Evolutionary conservation across 2,797 vertebrate species (phyloP).

Genomic region (Tragopan temminckii): DNA sequence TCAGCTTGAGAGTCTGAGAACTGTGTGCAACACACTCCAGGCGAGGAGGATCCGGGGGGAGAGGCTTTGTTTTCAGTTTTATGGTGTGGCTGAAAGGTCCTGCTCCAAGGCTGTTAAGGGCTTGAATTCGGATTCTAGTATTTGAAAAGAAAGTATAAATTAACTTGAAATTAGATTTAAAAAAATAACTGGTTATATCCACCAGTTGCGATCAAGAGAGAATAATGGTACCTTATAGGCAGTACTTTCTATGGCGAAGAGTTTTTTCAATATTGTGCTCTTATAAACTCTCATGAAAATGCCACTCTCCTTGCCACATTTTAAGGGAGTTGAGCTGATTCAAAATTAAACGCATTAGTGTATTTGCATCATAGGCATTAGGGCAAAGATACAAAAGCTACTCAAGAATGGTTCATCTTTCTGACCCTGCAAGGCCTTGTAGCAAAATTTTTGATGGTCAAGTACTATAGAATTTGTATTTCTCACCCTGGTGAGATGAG

Average conservation of each 20-base stretch:
- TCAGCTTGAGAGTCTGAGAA: slow-evolving; percentile 97
- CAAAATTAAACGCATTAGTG: background rate
- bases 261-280: background rate
- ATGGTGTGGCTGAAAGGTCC: slow-evolving; percentile 97
- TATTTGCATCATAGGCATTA: background rate
- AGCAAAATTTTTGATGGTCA: background rate
- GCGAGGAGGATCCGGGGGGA: slow-evolving; percentile 94
- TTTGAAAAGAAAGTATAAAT: slow-evolving; percentile 28
- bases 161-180: background rate
- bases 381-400: background rate
- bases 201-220: background rate
- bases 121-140: slow-evolving; percentile 95
- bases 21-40: slow-evolving; percentile 96
- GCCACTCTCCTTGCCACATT: background rate
- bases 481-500: background rate
- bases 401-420: background rate
- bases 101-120: slow-evolving; percentile 94
- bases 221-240: background rate
- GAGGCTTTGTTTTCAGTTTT: slow-evolving; percentile 97
- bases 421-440: background rate
- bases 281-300: background rate
- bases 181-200: background rate
- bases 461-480: background rate
- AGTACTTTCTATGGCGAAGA: background rate
- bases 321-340: background rate